Evolutionary conservation across 2,888 invertebrate species (phyloP), one percentile per base, ranked within the genome.

Genomic region (Caenorhabditis doughertyi): DNA sequence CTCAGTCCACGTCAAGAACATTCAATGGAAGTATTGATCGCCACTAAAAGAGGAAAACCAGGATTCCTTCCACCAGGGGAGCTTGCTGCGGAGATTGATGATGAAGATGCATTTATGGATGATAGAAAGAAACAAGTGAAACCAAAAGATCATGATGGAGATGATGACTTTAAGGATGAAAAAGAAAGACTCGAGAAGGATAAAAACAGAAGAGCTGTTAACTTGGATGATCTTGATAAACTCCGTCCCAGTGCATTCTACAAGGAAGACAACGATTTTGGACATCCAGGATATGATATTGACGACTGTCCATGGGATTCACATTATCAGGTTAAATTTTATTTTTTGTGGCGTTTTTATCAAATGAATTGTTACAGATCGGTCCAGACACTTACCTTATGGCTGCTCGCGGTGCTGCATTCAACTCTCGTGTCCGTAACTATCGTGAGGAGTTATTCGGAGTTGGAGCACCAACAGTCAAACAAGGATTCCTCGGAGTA

Each of bases 301-400:
- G 92, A 92, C 65, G 89, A 89, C 35, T 92, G 91, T 76, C 92
- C 92, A 53, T 93, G 93, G 92, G 89, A 91, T 71, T 92, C 64
- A 90, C 96, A 96, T 91, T 88, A 88, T 62, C 88, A 87, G 79
- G 86, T 85, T 21, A 7, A 7, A 16, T n/a, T n/a, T n/a, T n/a
- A n/a, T n/a, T n/a, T n/a, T n/a, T n/a, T n/a, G n/a, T n/a, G n/a
- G n/a, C n/a, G n/a, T n/a, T n/a, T n/a, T n/a, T n/a, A n/a, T n/a
- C n/a, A n/a, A n/a, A n/a, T 47, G 13, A 3, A 8, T 4, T 51
- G 1, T 42, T 72, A 93, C 97, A 97, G 93, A 95, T 96, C 92
- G 98, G 98, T 0, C 97, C 97, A 0, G 98, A 98, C 92, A 97
- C 98, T 0, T 97, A 98, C 92, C 93, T 98, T 8, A 94, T 98